These are phyloP conservation scores for Melinaea marsaeus DNA, from an alignment of 2,888 invertebrate species.

Conservation along the genomic window DNA sequence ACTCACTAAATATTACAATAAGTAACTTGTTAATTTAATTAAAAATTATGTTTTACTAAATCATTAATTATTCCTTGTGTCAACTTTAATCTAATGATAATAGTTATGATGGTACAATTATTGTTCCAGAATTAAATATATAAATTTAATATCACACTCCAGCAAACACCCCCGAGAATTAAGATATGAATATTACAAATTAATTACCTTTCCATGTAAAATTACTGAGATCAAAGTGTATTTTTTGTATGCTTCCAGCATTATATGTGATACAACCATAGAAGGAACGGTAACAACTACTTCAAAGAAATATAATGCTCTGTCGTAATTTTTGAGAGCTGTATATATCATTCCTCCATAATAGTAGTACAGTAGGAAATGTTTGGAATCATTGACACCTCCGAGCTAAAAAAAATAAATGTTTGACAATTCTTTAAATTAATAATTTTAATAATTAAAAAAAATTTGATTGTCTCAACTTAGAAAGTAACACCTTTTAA, in stretches of 20 bases:
- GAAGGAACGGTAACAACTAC: conserved; percentile 97
- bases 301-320: conserved; percentile 97
- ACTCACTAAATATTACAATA: too few species aligned
- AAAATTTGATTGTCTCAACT: too few species aligned
- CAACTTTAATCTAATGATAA: too few species aligned
- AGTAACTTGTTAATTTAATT: too few species aligned
- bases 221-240: conserved; percentile 95
- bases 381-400: conserved; percentile 89
- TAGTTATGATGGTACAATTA: too few species aligned
- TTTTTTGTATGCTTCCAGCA: conserved; percentile 98
- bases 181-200: not conserved
- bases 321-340: conserved; percentile 93
- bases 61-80: too few species aligned
- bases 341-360: conserved; percentile 99
- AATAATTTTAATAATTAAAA: too few species aligned
- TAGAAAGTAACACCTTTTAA: too few species aligned
- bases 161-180: not conserved
- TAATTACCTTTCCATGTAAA: conserved; percentile 89
- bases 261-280: conserved; percentile 95
- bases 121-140: too few species aligned
- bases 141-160: too few species aligned
- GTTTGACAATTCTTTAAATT: too few species aligned
- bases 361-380: conserved; percentile 96
- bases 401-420: conserved; percentile 72
- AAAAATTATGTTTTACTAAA: too few species aligned